Conservation (phyloP, 23 tunicate genomes). For the Trididemnum nubilum region DNA sequence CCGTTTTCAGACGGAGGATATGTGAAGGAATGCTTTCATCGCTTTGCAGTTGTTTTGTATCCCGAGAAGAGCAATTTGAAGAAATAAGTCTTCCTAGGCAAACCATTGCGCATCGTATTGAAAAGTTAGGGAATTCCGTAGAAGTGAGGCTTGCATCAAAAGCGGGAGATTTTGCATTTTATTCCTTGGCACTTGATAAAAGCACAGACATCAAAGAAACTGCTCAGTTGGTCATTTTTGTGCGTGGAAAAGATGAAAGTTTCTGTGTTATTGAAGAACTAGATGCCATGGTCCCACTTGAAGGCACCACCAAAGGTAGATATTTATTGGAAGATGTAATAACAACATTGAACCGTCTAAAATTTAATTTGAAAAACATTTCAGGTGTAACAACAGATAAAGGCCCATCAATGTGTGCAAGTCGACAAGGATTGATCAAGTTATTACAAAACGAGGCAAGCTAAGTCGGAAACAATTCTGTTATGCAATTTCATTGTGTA, state of each 20-base stretch:
- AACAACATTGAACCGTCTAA: constrained; percentile 18
- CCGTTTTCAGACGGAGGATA: constrained; percentile 53
- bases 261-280: constrained; percentile 36
- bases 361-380: constrained; percentile 23
- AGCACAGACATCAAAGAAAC: constrained; percentile 38
- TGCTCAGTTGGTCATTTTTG: constrained; percentile 43
- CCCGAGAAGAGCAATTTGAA: constrained; percentile 43
- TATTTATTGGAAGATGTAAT: constrained; percentile 29
- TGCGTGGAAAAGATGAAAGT: constrained; percentile 24
- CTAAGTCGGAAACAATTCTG: constrained; percentile 37
- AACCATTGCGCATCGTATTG: constrained; percentile 33
- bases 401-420: constrained; percentile 36
- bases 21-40: constrained; percentile 46
- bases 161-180: constrained; percentile 34
- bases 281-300: constrained; percentile 33
- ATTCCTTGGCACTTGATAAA: constrained; percentile 40
- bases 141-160: constrained; percentile 27
- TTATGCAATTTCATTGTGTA: constrained; percentile 47
- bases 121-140: constrained; percentile 24
- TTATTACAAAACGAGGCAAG: constrained; percentile 34
- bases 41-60: constrained; percentile 35
- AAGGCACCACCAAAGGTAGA: constrained; percentile 41
- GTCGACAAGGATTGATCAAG: constrained; percentile 21
- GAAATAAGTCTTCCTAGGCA: constrained; percentile 37
- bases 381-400: constrained; percentile 36